phyloP scores from a whole-genome alignment of 2,888 invertebrate species.

The Acanthococcus lagerstroemiae region DNA sequence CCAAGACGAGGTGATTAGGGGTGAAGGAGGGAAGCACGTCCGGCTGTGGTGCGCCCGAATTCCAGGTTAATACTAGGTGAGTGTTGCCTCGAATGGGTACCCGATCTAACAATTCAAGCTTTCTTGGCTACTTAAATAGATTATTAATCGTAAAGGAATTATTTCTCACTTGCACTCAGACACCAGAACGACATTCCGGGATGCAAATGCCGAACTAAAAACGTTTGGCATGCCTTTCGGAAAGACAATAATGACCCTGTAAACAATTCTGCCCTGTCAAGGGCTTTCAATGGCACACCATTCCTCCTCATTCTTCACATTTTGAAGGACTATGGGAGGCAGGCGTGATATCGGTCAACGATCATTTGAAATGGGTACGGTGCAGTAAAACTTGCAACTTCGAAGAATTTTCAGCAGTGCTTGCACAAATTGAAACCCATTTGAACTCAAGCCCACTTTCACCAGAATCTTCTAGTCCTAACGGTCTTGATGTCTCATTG shows the following conservation, averaged over 20 bases:
- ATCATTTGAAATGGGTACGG: no score
- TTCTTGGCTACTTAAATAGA: not conserved
- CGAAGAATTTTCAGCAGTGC: constrained; percentile 34
- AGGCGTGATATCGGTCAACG: constrained; percentile 39
- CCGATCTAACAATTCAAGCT: not conserved
- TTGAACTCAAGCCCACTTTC: constrained; percentile 37
- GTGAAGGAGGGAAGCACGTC: no score
- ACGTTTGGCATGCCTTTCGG: not conserved
- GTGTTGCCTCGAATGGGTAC: not conserved
- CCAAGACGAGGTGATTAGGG: no score
- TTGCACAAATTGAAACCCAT: constrained; percentile 36
- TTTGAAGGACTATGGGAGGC: constrained; percentile 41
- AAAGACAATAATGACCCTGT: not conserved
- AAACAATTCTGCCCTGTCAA: not conserved
- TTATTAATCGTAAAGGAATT: not conserved
- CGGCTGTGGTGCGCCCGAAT: no score
- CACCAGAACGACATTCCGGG: not conserved
- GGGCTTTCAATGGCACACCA: constrained; percentile 39
- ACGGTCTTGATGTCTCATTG: constrained; percentile 35
- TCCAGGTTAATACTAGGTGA: no score
- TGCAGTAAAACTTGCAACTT: constrained; percentile 8
- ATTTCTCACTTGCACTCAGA: not conserved
- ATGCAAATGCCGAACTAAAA: not conserved
- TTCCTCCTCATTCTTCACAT: constrained; percentile 39
- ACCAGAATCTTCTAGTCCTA: constrained; percentile 34